A percentile compares a stretch with the other conserved stretches of the same genome.
Conservation (phyloP, 2,113 vertebrate genomes). For the Perca fluviatilis region DNA sequence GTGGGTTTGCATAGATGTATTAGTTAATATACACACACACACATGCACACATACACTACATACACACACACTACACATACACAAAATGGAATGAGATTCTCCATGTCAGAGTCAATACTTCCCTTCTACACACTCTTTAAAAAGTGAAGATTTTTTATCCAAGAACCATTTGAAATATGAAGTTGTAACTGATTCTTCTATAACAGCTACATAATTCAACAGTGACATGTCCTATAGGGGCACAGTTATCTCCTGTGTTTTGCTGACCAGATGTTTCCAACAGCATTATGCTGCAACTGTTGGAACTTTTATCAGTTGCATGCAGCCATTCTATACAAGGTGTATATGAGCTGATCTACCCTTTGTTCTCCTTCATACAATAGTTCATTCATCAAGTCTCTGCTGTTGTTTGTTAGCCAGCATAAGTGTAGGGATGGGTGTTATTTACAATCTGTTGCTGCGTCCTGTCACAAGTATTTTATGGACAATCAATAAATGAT, state of each 20-base stretch:
- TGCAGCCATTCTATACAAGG: neutral
- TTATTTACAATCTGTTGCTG: slow-evolving; percentile 28
- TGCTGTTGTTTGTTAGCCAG: slow-evolving; percentile 6
- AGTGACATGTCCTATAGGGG: neutral
- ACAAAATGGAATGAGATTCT: no score
- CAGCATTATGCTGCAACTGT: neutral
- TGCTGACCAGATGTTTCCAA: neutral
- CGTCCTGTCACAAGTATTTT: slow-evolving; percentile 38
- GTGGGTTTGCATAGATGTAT: slow-evolving; percentile 84
- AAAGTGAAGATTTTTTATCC: no score
- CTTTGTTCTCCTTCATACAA: slow-evolving; percentile 9
- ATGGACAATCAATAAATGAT: slow-evolving; percentile 40
- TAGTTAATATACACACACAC: neutral
- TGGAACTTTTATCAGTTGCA: no score
- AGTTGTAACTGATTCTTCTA: neutral
- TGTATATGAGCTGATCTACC: neutral
- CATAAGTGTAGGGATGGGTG: neutral
- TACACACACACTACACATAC: neutral
- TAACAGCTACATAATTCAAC: neutral
- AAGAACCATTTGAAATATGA: neutral
- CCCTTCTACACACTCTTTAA: no score
- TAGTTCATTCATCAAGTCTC: neutral
- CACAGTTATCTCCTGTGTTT: neutral
- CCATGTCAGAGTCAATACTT: no score
- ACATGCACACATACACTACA: neutral